phyloP scores from a whole-genome alignment of 37 sponge, comb jelly and placozoan species.

The Bolinopsis microptera region DNA sequence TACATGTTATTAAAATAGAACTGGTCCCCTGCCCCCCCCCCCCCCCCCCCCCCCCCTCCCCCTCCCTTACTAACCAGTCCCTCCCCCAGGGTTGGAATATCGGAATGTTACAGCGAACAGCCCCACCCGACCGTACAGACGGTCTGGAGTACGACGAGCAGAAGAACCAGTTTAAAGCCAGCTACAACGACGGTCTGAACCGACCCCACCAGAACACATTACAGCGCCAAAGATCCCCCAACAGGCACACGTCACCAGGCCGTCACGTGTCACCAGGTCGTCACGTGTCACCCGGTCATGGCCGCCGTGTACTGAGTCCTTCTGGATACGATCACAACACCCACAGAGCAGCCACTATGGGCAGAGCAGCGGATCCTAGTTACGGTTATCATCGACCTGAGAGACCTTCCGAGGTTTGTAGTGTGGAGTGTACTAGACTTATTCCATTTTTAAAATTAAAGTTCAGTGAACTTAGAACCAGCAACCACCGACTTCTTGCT shows the following conservation, averaged over 20 bases:
- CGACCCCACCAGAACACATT: background rate
- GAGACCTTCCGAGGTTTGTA: background rate
- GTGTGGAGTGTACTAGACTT: no score
- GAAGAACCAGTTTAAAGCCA: constrained; percentile 46
- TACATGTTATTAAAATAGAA: no score
- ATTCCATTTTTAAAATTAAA: no score
- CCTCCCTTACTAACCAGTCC: no score
- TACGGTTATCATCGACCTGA: background rate
- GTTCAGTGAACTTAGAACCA: no score
- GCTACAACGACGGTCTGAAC: constrained; percentile 28
- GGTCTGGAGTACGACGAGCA: constrained; percentile 47
- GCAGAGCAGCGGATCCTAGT: background rate
- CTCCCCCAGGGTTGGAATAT: constrained; percentile 60
- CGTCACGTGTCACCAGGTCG: background rate
- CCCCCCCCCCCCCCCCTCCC: no score
- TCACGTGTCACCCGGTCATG: background rate
- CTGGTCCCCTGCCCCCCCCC: background rate
- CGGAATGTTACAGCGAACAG: background rate
- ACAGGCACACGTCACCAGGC: background rate
- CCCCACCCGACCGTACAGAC: constrained; percentile 17
- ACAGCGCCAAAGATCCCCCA: background rate
- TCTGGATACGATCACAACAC: constrained; percentile 34
- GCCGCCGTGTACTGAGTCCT: background rate
- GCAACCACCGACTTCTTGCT: no score
- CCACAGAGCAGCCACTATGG: constrained; percentile 14